Conservation (phyloP, 2,797 vertebrate genomes). For the Balearica regulorum region DNA sequence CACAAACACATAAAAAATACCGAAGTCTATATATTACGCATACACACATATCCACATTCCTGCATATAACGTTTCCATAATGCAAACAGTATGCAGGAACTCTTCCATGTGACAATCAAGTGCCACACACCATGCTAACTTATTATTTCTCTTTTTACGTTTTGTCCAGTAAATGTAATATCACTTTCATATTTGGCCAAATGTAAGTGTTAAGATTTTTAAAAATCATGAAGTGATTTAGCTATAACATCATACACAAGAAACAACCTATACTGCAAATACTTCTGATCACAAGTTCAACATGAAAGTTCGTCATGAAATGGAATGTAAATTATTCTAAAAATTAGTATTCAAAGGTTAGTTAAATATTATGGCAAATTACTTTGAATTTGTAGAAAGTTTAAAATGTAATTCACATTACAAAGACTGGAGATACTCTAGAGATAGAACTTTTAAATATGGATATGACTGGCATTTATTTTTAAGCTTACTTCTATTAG, state of each 20-base stretch:
- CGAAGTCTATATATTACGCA: background rate
- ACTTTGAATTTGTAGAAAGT: conserved; percentile 44
- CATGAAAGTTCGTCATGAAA: conserved; percentile 13
- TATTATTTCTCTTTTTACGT: background rate
- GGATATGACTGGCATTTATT: conserved; percentile 71
- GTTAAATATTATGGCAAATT: conserved; percentile 52
- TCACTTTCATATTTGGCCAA: conserved; percentile 38
- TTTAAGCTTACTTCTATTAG: conserved; percentile 74
- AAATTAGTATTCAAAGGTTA: conserved; percentile 60
- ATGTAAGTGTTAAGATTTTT: conserved; percentile 16
- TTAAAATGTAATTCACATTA: conserved; percentile 73
- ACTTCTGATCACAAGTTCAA: background rate
- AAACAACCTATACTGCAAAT: conserved; percentile 27
- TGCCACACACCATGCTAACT: conserved; percentile 23
- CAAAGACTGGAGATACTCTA: conserved; percentile 63
- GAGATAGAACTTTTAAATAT: conserved; percentile 67
- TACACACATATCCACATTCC: background rate
- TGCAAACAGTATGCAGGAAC: conserved; percentile 46
- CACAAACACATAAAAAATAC: conserved; percentile 1
- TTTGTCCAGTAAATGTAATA: conserved; percentile 45
- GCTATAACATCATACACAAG: conserved; percentile 15
- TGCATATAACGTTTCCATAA: conserved; percentile 31
- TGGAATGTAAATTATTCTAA: conserved; percentile 62
- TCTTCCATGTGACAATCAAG: conserved; percentile 4
- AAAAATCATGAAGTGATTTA: conserved; percentile 3